These are phyloP conservation scores for Hexactinellida sp. DNA, from an alignment of 37 sponge, comb jelly and placozoan species.

Conservation along the genomic window DNA sequence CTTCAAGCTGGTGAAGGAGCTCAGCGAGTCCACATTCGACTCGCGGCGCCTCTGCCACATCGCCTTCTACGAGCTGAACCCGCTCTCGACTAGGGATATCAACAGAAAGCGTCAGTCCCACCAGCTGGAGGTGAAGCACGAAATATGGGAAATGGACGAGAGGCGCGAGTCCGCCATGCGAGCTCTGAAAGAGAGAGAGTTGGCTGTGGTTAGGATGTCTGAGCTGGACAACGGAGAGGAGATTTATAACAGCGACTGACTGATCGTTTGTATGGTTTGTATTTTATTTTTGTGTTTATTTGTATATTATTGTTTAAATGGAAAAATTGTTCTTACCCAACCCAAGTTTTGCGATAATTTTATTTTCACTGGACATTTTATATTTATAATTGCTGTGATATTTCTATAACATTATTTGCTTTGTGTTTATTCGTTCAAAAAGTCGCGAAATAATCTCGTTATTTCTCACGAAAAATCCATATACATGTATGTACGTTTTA, in stretches of 20 bases:
- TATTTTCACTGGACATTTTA: not conserved
- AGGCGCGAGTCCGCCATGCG: not conserved
- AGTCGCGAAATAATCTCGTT: too few relatives aligned
- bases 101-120: conserved; percentile 6
- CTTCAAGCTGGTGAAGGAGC: conserved; percentile 58
- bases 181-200: not conserved
- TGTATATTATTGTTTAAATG: not conserved
- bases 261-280: not conserved
- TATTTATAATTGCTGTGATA: too few relatives aligned
- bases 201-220: not conserved
- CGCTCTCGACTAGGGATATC: conserved; percentile 35
- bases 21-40: conserved; percentile 45
- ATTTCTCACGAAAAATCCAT: too few relatives aligned
- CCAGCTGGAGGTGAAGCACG: not conserved
- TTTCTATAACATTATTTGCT: too few relatives aligned
- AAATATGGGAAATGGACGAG: not conserved
- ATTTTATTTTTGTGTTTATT: not conserved
- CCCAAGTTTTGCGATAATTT: not conserved
- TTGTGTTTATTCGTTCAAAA: too few relatives aligned
- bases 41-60: conserved; percentile 43
- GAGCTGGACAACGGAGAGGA: not conserved
- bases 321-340: not conserved
- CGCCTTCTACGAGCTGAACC: conserved; percentile 56
- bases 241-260: not conserved
- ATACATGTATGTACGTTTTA: too few relatives aligned